Percentiles rank a stretch among this genome's conserved stretches.
Conservation (phyloP, 2,113 vertebrate species). For the Labeo rohita region DNA sequence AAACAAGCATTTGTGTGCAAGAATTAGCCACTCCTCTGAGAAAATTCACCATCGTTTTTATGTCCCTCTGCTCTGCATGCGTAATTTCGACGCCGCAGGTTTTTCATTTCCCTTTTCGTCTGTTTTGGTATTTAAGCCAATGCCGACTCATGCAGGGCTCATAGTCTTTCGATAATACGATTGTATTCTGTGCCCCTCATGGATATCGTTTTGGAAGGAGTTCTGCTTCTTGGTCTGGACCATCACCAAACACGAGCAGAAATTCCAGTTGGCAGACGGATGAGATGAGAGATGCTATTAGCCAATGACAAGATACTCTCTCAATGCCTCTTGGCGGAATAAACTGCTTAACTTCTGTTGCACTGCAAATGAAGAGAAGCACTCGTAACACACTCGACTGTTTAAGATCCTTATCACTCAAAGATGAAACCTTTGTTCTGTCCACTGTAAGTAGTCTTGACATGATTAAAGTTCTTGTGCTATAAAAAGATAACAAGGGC, state of each 20-base stretch:
- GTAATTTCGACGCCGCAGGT: neutral
- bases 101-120: constrained; percentile 16
- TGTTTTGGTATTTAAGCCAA: constrained; percentile 22
- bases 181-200: neutral
- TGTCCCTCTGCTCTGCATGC: neutral
- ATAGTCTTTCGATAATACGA: neutral
- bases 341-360: constrained; percentile 31
- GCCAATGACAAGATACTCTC: constrained; percentile 35
- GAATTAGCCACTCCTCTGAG: constrained; percentile 32
- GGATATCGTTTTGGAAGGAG: constrained; percentile 6
- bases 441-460: neutral
- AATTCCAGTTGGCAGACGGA: constrained; percentile 32
- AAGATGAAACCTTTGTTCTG: constrained; percentile 33
- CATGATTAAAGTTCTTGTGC: constrained; percentile 9
- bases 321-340: constrained; percentile 29
- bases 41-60: neutral
- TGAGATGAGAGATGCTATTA: constrained; percentile 16
- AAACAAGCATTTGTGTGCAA: constrained; percentile 13
- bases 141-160: neutral
- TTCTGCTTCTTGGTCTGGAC: constrained; percentile 13
- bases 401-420: constrained; percentile 10
- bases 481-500: neutral
- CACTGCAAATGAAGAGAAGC: constrained; percentile 25
- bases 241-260: constrained; percentile 3
- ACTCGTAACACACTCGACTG: neutral